A percentile compares a stretch with the other conserved stretches of the same genome.
These are phyloP conservation scores for Nycticorax nycticorax DNA, from an alignment of 2,113 vertebrate genomes.

Conservation along the genomic window DNA sequence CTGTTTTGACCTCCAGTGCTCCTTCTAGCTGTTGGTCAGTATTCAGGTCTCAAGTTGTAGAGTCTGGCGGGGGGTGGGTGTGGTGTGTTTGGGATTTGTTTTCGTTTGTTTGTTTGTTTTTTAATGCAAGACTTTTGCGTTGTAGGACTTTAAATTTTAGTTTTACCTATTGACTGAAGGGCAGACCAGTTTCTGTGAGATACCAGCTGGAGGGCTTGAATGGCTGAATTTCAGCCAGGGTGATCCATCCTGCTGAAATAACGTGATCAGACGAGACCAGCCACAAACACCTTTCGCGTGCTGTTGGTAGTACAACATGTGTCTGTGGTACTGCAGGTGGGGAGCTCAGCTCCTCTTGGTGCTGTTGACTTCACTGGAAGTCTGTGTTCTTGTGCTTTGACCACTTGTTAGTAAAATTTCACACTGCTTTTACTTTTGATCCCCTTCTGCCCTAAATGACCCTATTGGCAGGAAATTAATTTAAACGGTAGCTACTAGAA, in stretches of 20 bases:
- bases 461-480: not conserved
- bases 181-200: not conserved
- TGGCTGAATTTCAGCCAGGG: not conserved
- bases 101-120: not conserved
- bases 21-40: constrained; percentile 3
- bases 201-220: not conserved
- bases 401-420: not conserved
- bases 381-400: not conserved
- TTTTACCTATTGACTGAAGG: not conserved
- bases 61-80: not conserved
- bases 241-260: not conserved
- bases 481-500: not conserved
- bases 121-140: not conserved
- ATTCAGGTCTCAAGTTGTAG: not conserved
- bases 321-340: rapidly evolving
- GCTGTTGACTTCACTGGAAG: not conserved
- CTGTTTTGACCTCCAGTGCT: not conserved
- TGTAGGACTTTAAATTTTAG: not conserved
- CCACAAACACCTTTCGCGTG: rapidly evolving
- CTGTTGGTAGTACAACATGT: rapidly evolving
- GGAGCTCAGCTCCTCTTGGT: not conserved
- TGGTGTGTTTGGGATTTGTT: not conserved
- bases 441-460: not conserved
- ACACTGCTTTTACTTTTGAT: not conserved
- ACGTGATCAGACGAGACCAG: not conserved